Conservation (phyloP, 2,113 vertebrate genomes). For the Entelurus aequoreus region DNA sequence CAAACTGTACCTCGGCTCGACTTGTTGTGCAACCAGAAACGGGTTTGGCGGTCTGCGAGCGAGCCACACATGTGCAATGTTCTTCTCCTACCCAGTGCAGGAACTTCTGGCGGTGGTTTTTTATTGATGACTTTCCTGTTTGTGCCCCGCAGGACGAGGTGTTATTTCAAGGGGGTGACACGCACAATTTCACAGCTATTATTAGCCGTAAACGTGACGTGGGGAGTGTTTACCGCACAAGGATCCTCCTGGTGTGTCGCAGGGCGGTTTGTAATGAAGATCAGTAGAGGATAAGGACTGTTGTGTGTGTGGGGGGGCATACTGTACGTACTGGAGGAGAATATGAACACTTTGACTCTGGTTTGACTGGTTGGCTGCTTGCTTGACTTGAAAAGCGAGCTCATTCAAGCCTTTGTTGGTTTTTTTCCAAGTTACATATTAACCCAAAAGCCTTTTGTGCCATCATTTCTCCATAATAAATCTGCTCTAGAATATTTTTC, state of each 20-base stretch:
- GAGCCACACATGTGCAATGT: conserved; percentile 48
- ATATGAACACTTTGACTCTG: background rate
- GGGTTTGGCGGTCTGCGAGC: conserved; percentile 47
- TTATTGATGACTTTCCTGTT: conserved; percentile 2
- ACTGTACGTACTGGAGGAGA: conserved; percentile 1
- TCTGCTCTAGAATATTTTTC: background rate
- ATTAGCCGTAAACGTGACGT: conserved; percentile 20
- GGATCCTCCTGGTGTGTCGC: background rate
- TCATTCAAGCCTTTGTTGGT: background rate
- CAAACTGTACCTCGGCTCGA: conserved; percentile 17
- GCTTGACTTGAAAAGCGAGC: conserved; percentile 25
- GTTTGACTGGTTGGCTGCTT: conserved; percentile 1
- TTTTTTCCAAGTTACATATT: background rate
- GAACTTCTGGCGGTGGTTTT: background rate
- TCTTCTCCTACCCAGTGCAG: background rate
- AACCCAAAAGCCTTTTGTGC: background rate
- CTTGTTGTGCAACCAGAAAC: conserved; percentile 56
- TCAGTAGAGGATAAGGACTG: background rate
- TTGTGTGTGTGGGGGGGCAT: background rate
- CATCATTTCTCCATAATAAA: too few species aligned
- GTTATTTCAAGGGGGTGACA: conserved; percentile 1
- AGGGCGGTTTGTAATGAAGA: background rate
- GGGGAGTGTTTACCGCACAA: background rate
- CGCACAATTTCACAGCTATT: conserved; percentile 19
- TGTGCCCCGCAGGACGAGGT: background rate